Evolutionary conservation across 1,140 invertebrate species (phyloP).

Genomic region (Antheraea pernyi): DNA sequence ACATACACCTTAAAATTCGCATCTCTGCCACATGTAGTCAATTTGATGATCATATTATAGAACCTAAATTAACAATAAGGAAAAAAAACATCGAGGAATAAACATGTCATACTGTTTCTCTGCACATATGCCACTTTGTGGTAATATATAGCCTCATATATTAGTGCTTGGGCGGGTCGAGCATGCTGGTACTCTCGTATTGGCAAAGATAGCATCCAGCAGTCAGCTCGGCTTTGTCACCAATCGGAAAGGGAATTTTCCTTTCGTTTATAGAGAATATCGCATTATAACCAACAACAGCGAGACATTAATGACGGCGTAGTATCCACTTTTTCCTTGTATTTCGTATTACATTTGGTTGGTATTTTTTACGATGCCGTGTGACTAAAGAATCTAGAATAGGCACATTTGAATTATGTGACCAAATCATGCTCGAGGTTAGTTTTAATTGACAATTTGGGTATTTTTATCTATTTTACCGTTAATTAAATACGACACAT

Average conservation of each 20-base stretch:
- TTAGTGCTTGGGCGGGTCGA: constrained; percentile 3
- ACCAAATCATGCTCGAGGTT: no score
- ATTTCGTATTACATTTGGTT: background rate
- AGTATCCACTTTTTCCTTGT: background rate
- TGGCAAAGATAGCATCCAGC: constrained; percentile 6
- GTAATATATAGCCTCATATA: constrained; percentile 14
- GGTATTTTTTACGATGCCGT: no score
- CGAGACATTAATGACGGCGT: background rate
- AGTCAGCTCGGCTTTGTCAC: background rate
- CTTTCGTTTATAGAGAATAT: background rate
- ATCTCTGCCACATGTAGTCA: no score
- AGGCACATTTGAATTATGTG: no score
- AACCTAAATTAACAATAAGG: no score
- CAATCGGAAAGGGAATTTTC: background rate
- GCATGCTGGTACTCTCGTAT: constrained; percentile 3
- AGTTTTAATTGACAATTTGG: no score
- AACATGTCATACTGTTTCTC: background rate
- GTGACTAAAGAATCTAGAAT: no score
- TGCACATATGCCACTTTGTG: background rate
- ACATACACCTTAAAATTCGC: no score
- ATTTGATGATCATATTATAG: no score
- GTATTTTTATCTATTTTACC: no score
- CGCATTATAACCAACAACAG: background rate
- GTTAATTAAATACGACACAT: no score
- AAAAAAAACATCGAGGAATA: background rate